Percentiles rank a stretch among this genome's conserved stretches.
Evolutionary conservation across 2,888 invertebrate species (phyloP).

Genomic region (Lampropteryx suffumata): DNA sequence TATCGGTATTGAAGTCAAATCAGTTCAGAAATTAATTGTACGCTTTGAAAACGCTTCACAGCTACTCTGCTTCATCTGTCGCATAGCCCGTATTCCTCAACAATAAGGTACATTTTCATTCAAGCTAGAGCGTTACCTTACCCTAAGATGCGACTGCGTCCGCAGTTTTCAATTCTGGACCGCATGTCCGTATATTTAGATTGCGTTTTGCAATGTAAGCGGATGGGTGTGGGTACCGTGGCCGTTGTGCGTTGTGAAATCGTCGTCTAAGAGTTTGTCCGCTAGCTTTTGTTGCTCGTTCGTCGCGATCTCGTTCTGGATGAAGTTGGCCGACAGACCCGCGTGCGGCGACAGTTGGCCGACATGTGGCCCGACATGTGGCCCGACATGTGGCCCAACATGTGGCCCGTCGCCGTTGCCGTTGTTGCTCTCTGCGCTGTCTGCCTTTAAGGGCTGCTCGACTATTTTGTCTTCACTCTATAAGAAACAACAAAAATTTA

Average conservation of each 20-base stretch:
- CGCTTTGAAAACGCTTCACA: no score
- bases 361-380: constrained; percentile 6
- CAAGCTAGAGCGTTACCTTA: constrained; percentile 5
- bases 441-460: constrained; percentile 54
- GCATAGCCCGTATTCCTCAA: background rate
- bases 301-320: constrained; percentile 62
- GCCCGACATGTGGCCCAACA: no score
- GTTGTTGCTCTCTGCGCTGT: constrained; percentile 56
- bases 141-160: constrained; percentile 61
- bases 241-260: constrained; percentile 76
- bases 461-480: constrained; percentile 65
- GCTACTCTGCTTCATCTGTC: background rate
- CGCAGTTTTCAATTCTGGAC: constrained; percentile 44
- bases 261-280: constrained; percentile 56
- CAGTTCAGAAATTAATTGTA: no score
- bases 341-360: constrained; percentile 11
- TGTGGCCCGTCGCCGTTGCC: constrained; percentile 14
- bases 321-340: constrained; percentile 62
- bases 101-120: constrained; percentile 4
- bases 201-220: constrained; percentile 65
- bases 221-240: constrained; percentile 63
- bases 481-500: constrained; percentile 18
- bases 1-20: no score
- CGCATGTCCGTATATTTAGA: constrained; percentile 32
- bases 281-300: constrained; percentile 51